Conservation (phyloP, 2,797 vertebrate species). For the Acrossocheilus wenchowensis region DNA sequence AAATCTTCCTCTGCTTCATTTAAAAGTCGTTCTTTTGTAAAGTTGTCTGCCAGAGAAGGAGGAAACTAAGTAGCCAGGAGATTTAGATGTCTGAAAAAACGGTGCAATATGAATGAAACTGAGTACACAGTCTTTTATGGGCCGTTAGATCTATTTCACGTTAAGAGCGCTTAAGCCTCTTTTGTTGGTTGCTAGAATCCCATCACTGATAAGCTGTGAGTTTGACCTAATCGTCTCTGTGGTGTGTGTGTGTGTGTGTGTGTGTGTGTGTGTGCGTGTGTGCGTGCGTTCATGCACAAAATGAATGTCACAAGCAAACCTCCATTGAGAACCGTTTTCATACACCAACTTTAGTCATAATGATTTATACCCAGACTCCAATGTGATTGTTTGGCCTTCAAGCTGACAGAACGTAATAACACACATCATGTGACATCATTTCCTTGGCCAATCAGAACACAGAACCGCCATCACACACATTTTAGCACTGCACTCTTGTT, state of each 20-base stretch:
- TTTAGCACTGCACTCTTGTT: not conserved
- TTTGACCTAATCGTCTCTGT: slow-evolving; percentile 39
- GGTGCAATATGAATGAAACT: slow-evolving; percentile 23
- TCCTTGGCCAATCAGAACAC: slow-evolving; percentile 4
- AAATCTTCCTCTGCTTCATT: slow-evolving; percentile 36
- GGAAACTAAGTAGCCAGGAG: slow-evolving; percentile 43
- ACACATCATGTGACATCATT: slow-evolving; percentile 31
- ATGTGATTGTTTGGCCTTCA: slow-evolving; percentile 23
- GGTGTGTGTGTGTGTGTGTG: not conserved
- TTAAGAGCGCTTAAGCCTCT: slow-evolving; percentile 48
- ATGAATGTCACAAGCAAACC: not conserved
- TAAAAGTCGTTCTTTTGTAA: slow-evolving; percentile 46
- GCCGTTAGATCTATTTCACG: slow-evolving; percentile 45
- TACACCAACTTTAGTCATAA: slow-evolving; percentile 4
- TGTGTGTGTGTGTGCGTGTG: not conserved
- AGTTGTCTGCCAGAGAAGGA: slow-evolving; percentile 42
- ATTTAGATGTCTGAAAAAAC: slow-evolving; percentile 44
- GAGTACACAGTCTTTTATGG: not conserved
- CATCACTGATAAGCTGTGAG: slow-evolving; percentile 37
- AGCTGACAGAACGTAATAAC: slow-evolving; percentile 25
- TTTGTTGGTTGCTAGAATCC: slow-evolving; percentile 44
- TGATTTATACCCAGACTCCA: slow-evolving; percentile 18
- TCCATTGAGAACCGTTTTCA: slow-evolving; percentile 4
- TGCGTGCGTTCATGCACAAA: not conserved
- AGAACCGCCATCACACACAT: not conserved